phyloP scores from a whole-genome alignment of 2,888 invertebrate species.

The Aphidius colemani region DNA sequence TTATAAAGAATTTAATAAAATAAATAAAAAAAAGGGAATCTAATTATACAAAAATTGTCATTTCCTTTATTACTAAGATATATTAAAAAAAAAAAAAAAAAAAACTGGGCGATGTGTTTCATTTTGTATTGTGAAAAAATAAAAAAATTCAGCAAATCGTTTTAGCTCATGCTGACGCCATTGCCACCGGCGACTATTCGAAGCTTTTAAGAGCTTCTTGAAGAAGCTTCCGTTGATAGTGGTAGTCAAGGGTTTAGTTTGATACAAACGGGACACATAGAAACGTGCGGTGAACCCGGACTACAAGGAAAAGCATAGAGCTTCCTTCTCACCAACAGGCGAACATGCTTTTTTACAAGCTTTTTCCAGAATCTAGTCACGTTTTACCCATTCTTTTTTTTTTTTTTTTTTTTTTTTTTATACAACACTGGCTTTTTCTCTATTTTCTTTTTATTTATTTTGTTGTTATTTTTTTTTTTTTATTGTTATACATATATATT shows the following conservation, averaged over 20 bases:
- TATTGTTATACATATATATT: neutral
- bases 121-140: conserved; percentile 29
- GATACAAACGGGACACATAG: conserved; percentile 1
- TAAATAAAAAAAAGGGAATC: too few species aligned
- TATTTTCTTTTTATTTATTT: neutral
- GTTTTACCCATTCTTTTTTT: conserved; percentile 22
- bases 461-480: neutral
- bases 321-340: neutral
- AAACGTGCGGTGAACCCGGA: conserved; percentile 2
- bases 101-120: conserved; percentile 41
- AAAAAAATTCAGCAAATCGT: neutral
- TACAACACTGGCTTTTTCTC: neutral
- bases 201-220: conserved; percentile 6
- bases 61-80: conserved; percentile 39
- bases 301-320: neutral
- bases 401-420: neutral
- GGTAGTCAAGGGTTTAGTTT: conserved; percentile 10
- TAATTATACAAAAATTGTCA: too few species aligned
- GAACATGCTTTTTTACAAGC: conserved; percentile 19
- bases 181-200: neutral
- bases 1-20: too few species aligned
- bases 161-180: too few species aligned
- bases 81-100: conserved; percentile 46
- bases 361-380: conserved; percentile 26
- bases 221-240: conserved; percentile 2